These are phyloP conservation scores for Cherax destructor DNA, from an alignment of 1,140 invertebrate genomes.

Conservation along the genomic window DNA sequence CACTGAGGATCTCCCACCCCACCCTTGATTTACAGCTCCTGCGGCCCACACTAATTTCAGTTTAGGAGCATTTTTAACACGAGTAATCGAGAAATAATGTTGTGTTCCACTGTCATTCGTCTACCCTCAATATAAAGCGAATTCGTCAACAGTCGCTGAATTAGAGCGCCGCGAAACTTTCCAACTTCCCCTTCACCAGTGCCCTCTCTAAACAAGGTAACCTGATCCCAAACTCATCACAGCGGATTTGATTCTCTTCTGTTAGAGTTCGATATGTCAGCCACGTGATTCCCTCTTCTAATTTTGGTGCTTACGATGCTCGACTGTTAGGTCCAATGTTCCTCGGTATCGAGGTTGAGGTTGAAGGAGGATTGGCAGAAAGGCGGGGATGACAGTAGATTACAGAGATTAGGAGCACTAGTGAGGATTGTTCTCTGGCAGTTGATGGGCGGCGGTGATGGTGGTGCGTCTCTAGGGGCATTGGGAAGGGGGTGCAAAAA, in stretches of 20 bases:
- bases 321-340: not conserved
- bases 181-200: not conserved
- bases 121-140: not conserved
- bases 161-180: not conserved
- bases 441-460: conserved; percentile 25
- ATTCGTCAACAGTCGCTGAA: not conserved
- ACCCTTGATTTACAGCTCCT: not conserved
- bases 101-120: not conserved
- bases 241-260: conserved; percentile 53
- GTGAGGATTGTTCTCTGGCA: conserved; percentile 42
- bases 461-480: not conserved
- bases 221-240: conserved; percentile 59
- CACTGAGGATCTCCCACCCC: not conserved
- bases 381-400: conserved; percentile 43
- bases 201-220: conserved; percentile 57
- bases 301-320: not conserved
- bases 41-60: not conserved
- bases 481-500: not conserved
- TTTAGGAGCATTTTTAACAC: not conserved
- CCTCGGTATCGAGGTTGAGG: not conserved
- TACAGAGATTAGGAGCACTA: conserved; percentile 35
- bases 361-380: conserved; percentile 29
- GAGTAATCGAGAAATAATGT: not conserved
- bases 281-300: not conserved
- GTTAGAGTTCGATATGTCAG: conserved; percentile 37